These are phyloP conservation scores for Coremacera marginata DNA, from an alignment of 2,888 invertebrate species.

Conservation along the genomic window DNA sequence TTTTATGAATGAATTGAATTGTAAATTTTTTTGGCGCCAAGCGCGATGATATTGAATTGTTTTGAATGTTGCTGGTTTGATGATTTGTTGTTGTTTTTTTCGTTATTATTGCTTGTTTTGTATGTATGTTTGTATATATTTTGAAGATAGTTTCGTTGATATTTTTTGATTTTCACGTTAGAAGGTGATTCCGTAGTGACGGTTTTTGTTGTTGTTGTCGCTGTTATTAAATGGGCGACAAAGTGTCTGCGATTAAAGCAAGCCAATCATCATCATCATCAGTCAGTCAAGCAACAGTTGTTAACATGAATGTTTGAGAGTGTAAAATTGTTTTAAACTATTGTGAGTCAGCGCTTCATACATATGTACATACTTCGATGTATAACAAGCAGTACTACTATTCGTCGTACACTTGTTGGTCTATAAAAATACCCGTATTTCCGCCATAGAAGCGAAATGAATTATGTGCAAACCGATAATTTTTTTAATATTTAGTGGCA, in stretches of 20 bases:
- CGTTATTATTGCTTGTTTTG: constrained; percentile 29
- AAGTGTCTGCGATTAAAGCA: constrained; percentile 28
- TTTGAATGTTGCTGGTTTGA: constrained; percentile 19
- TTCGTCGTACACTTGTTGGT: no score
- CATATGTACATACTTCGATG: neutral
- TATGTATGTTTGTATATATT: constrained; percentile 6
- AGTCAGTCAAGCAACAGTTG: neutral
- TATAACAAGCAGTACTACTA: no score
- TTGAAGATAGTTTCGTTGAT: neutral
- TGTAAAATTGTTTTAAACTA: neutral
- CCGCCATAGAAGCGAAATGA: no score
- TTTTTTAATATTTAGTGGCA: no score
- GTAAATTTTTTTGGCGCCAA: constrained; percentile 36
- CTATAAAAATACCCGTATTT: no score
- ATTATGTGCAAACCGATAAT: no score
- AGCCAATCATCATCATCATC: neutral
- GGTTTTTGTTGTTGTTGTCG: constrained; percentile 25
- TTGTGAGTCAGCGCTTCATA: neutral
- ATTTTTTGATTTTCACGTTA: constrained; percentile 12
- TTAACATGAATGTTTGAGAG: neutral
- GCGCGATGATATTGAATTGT: constrained; percentile 28
- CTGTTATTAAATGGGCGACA: constrained; percentile 32
- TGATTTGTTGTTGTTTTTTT: constrained; percentile 4
- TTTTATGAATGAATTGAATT: constrained; percentile 47
- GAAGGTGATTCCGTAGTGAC: constrained; percentile 25